Evolutionary conservation across 2,113 vertebrate species (phyloP), one percentile per base, ranked within the genome.

Genomic region (Cebus imitator): DNA sequence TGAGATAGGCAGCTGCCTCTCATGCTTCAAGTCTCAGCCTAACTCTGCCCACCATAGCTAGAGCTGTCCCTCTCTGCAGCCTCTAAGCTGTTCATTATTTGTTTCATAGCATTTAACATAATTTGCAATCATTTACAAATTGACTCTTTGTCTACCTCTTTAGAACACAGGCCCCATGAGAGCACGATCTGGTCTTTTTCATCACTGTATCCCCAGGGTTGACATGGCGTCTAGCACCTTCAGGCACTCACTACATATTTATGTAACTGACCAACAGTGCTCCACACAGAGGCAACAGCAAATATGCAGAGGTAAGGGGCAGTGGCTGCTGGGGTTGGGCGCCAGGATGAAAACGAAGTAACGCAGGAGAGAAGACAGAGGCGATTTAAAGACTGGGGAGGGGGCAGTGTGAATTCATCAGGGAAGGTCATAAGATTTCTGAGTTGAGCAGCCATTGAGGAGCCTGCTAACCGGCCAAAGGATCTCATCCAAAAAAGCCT

Each of bases 241-340:
- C 0, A 50, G 6, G 6, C 5, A 1, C 13, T 76, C 8, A 2
- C 11, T 8, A 13, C 1, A 8, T 18, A n/a, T 25, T 23, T 25
- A 27, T 5, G 48, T 10, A 27, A 40, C 64, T 3, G 57, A 18
- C 12, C 9, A 45, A 75, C 32, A 2, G 4, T 1, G 20, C 5
- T 14, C 21, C 43, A 17, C 8, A 3, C 1, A 6, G 68, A 40
- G n/a, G 16, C 7, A 50, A 17, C 1, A 7, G 13, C 21, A 1
- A 1, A 12, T 3, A 0, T 20, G 25, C 90, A n/a, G 23, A 21
- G 32, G 70, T 45, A 14, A 8, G 1, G 72, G 57, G 52, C 18
- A 40, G 10, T 8, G 4, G 30, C 20, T 12, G 58, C 21, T 9
- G 0, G 2, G 23, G 50, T 12, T 0, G 0, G 32, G 32, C 52